Percentiles rank a stretch among this genome's conserved stretches.
phyloP scores from a whole-genome alignment of 2,797 vertebrate species.

The Coreius guichenoti region DNA sequence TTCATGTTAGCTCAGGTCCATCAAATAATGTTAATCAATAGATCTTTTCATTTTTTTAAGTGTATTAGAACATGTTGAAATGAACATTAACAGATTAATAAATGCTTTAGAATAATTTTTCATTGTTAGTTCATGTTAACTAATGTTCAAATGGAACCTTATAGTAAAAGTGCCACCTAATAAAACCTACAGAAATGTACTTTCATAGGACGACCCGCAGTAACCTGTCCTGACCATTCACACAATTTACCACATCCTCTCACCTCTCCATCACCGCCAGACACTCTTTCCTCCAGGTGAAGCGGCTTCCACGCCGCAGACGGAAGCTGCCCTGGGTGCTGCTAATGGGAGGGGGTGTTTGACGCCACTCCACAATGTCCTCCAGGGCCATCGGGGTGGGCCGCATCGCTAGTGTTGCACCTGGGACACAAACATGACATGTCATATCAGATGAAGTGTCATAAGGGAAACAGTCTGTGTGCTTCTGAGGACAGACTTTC shows the following conservation, averaged over 20 bases:
- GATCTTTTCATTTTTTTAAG: not conserved
- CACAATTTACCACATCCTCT: not conserved
- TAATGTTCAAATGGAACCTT: not conserved
- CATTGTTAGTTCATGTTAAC: not conserved
- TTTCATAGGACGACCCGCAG: not conserved
- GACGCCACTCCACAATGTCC: constrained; percentile 87
- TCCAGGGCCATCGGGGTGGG: constrained; percentile 85
- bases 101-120: not conserved
- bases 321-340: constrained; percentile 88
- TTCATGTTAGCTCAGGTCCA: too few species aligned
- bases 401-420: constrained; percentile 88
- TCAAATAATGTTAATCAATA: not conserved
- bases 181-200: not conserved
- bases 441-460: constrained; percentile 6
- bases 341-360: constrained; percentile 86
- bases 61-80: not conserved
- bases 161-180: not conserved
- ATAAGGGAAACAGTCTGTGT: not conserved
- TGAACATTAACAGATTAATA: not conserved
- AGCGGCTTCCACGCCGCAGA: constrained; percentile 87
- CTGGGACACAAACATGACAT: constrained; percentile 64
- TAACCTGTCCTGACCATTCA: constrained; percentile 7
- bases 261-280: constrained; percentile 92
- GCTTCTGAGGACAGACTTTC: constrained; percentile 7
- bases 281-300: constrained; percentile 92